Conservation (phyloP, 2,113 vertebrate genomes). For the Gracilinanus agilis region DNA sequence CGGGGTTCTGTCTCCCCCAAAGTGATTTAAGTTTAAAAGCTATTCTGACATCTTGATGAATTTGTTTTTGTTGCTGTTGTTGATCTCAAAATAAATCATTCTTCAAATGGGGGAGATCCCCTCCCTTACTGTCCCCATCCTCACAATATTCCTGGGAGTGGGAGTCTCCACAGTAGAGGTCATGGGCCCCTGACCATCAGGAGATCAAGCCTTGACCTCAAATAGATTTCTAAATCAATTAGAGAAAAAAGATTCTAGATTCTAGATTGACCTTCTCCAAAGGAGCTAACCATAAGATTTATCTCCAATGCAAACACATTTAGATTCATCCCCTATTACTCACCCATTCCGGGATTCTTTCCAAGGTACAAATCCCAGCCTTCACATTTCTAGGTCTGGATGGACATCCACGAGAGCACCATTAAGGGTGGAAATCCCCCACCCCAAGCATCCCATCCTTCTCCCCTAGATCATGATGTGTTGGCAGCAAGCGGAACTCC, state of each 20-base stretch:
- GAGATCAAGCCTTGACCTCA: neutral
- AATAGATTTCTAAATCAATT: neutral
- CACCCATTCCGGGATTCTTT: neutral
- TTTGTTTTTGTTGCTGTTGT: neutral
- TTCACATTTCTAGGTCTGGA: neutral
- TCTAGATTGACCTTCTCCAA: neutral
- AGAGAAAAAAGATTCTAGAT: neutral
- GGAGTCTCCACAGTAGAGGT: neutral
- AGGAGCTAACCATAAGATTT: neutral
- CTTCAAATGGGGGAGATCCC: no score
- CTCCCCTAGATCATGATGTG: neutral
- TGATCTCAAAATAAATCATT: neutral
- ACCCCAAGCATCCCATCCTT: neutral
- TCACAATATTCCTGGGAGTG: neutral
- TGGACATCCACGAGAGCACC: neutral
- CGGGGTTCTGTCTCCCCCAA: neutral
- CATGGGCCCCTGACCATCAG: neutral
- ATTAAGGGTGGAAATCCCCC: neutral
- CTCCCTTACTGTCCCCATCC: neutral
- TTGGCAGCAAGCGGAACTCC: neutral
- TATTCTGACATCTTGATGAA: neutral
- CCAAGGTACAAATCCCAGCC: neutral
- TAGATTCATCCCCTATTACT: neutral
- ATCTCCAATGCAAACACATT: neutral
- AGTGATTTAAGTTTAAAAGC: neutral